Evolutionary conservation across 2,888 invertebrate genomes (phyloP), one percentile per base, ranked within the genome.

Genomic region (Meiosimyza decipiens): DNA sequence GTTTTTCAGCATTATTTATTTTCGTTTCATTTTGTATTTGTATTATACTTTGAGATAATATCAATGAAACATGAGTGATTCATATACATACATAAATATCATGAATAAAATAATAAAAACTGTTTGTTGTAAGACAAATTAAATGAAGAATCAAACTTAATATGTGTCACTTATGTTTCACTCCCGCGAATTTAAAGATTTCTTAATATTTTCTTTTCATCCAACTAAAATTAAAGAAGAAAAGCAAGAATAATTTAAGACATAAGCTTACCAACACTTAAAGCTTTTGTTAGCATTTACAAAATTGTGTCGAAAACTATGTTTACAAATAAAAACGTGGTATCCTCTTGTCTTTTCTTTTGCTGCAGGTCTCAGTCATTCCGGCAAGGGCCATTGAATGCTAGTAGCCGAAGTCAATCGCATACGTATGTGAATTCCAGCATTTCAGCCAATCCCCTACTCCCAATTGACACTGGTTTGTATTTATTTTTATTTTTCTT

Each of bases 361-460:
- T 87, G 87, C 85, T 86, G 86, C 93, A 95, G 95, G 95, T 95
- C 95, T 91, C 95, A 95, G 89, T 95, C 95, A 90, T 95, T 95
- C 92, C 94, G 95, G 90, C 94, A 95, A 86, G 88, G 87, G 82
- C 87, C 88, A 84, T 84, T 87, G 85, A 87, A 87, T 84, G 84
- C 87, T 83, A 87, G 87, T 87, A 87, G 85, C 85, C 87, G 87
- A 87, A 87, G 87, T 85, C 88, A 87, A 84, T 87, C 87, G 89
- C 89, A 90, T 88, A 89, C 90, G 88, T 90, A 91, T 90, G 92
- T 92, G 90, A 93, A 93, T 91, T 91, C 93, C 91, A 94, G 94
- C 92, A 92, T 95, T 91, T 95, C 95, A 90, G 95, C 95, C 89
- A 95, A 95, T 90, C 95, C 95, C 89, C 92, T 95, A 91, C 93